Conservation (phyloP, 2,888 invertebrate genomes). For the Latheticus oryzae region DNA sequence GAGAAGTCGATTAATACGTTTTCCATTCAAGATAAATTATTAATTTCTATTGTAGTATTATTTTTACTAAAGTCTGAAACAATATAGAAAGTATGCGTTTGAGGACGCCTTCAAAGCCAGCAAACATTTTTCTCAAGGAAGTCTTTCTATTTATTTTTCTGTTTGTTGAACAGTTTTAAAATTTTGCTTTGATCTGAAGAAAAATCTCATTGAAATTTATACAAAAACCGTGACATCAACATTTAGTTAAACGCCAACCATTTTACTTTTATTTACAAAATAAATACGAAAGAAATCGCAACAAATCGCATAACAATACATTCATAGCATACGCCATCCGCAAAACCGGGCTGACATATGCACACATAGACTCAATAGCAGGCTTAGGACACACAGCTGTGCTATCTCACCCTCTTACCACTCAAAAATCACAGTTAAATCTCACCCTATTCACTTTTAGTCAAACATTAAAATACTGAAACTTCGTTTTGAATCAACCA, state of each 20-base stretch:
- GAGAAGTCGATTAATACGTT: too few species aligned
- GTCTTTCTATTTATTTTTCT: constrained; percentile 30
- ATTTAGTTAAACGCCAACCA: constrained; percentile 52
- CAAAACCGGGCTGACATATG: constrained; percentile 63
- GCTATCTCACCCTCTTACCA: constrained; percentile 59
- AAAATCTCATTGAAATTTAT: too few species aligned
- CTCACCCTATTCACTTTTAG: constrained; percentile 13
- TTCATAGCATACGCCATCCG: constrained; percentile 58
- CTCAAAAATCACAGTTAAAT: constrained; percentile 44
- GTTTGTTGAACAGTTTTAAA: constrained; percentile 15
- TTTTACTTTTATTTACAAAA: constrained; percentile 59
- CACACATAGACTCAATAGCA: constrained; percentile 62
- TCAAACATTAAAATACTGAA: constrained; percentile 50
- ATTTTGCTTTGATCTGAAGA: constrained; percentile 7
- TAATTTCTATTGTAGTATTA: too few species aligned
- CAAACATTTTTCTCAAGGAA: constrained; percentile 44
- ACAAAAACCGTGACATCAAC: constrained; percentile 54
- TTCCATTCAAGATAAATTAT: too few species aligned
- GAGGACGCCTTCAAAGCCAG: too few species aligned
- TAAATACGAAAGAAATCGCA: constrained; percentile 58
- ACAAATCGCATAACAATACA: constrained; percentile 61
- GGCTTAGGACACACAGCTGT: constrained; percentile 64
- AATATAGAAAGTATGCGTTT: too few species aligned
- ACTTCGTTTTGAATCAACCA: constrained; percentile 53
- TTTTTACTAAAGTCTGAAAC: too few species aligned